phyloP scores from a whole-genome alignment of 2,113 vertebrate genomes.

The Suricata suricatta region DNA sequence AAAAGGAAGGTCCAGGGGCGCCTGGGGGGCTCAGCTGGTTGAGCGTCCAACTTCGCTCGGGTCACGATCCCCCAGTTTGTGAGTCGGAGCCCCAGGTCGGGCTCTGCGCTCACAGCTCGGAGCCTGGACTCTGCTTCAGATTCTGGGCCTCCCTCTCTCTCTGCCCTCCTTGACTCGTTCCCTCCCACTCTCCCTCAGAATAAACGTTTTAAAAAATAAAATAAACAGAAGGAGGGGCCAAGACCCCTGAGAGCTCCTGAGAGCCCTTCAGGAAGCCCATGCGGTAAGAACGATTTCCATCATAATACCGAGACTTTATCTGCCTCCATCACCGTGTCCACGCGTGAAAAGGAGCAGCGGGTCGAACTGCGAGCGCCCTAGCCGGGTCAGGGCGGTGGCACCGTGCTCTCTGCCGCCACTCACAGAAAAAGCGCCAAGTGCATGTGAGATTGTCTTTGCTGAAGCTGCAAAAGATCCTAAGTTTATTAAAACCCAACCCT shows the following conservation, averaged over 20 bases:
- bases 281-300: neutral
- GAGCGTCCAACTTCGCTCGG: too few species aligned
- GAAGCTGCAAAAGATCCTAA: neutral
- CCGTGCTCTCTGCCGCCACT: neutral
- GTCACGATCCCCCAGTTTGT: too few species aligned
- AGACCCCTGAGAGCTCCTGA: neutral
- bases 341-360: accelerated
- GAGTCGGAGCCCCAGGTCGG: too few species aligned
- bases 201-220: too few species aligned
- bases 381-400: accelerated
- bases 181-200: too few species aligned
- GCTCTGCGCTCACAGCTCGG: too few species aligned
- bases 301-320: accelerated
- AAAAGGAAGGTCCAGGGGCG: neutral
- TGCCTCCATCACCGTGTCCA: neutral
- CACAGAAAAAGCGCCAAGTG: neutral
- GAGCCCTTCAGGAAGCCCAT: neutral
- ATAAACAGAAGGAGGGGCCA: neutral
- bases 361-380: accelerated
- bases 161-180: too few species aligned
- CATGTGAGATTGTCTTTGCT: neutral
- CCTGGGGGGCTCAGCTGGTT: too few species aligned
- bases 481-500: neutral
- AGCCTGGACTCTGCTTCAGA: too few species aligned
- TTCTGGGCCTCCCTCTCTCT: too few species aligned